Evolutionary conservation across 2,888 invertebrate species (phyloP).

Genomic region (Timema cristinae): DNA sequence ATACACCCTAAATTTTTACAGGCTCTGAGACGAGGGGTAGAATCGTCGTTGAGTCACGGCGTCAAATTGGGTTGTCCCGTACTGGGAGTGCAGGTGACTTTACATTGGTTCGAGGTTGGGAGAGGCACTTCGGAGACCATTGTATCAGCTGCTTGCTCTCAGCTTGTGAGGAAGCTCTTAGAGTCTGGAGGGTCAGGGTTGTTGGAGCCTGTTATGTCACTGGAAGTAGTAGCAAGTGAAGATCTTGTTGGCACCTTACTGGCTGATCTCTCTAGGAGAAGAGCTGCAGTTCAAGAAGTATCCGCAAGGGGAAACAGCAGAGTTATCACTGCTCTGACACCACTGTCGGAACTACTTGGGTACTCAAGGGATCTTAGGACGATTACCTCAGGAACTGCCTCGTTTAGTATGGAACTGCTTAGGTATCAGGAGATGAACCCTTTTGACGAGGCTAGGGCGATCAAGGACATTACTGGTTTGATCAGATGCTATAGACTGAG

Average conservation of each 20-base stretch:
- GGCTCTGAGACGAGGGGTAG: constrained; percentile 69
- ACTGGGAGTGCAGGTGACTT: constrained; percentile 66
- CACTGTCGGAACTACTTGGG: constrained; percentile 82
- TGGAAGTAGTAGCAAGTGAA: constrained; percentile 61
- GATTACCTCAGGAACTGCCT: constrained; percentile 83
- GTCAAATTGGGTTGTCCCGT: constrained; percentile 83
- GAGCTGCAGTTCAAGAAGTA: constrained; percentile 64
- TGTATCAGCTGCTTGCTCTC: constrained; percentile 73
- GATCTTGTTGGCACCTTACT: constrained; percentile 60
- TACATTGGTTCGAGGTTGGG: constrained; percentile 71
- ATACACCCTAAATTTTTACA: constrained; percentile 62
- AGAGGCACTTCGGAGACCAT: constrained; percentile 77
- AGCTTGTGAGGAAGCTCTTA: constrained; percentile 71
- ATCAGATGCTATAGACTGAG: neutral
- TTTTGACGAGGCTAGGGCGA: constrained; percentile 63
- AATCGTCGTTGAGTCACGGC: constrained; percentile 69
- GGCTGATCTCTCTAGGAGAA: constrained; percentile 70
- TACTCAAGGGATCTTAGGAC: constrained; percentile 82
- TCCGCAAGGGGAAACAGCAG: constrained; percentile 54
- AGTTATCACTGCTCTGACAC: constrained; percentile 68
- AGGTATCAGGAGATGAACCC: constrained; percentile 69
- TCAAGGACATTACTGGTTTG: constrained; percentile 60
- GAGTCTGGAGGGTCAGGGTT: constrained; percentile 53
- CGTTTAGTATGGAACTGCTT: constrained; percentile 84
- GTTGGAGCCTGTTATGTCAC: constrained; percentile 85